Evolutionary conservation across 2,888 invertebrate genomes (phyloP).

Genomic region (Drosophila putrida): DNA sequence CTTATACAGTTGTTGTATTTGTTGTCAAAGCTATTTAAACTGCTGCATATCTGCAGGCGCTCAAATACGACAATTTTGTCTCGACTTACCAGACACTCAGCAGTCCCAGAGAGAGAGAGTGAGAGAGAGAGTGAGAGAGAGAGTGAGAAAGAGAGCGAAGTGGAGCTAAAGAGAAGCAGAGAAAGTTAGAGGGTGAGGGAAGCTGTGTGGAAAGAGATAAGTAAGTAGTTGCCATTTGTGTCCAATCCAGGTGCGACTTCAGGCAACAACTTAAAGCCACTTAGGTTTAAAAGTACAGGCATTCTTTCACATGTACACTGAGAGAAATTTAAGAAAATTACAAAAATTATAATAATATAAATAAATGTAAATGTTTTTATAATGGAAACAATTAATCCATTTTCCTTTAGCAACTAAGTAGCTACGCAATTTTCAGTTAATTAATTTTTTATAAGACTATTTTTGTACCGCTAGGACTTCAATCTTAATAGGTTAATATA

Average conservation of each 20-base stretch:
- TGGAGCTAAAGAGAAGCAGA: background rate
- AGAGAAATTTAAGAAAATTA: background rate
- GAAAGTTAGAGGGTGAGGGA: background rate
- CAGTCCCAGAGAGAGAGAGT: background rate
- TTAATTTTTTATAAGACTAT: too few species aligned
- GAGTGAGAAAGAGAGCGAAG: background rate
- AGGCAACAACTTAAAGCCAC: slow-evolving; percentile 32
- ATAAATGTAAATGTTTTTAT: too few species aligned
- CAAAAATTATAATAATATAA: background rate
- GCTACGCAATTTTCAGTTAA: too few species aligned
- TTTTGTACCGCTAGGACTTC: too few species aligned
- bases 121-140: background rate
- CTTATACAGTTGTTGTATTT: background rate
- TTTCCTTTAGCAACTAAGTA: too few species aligned
- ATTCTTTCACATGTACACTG: slow-evolving; percentile 8
- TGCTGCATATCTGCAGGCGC: slow-evolving; percentile 48
- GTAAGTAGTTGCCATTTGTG: slow-evolving; percentile 47
- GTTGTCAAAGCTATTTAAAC: slow-evolving; percentile 44
- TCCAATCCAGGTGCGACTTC: slow-evolving; percentile 40
- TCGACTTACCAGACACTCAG: slow-evolving; percentile 9
- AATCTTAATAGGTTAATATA: too few species aligned
- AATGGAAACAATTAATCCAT: too few species aligned
- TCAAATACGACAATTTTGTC: slow-evolving; percentile 24
- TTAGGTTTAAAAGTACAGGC: slow-evolving; percentile 16
- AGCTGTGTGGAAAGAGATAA: slow-evolving; percentile 12